Percentiles rank a stretch among this genome's conserved stretches.
Conservation (phyloP, 2,113 vertebrate genomes). For the Platycercus adscitus region DNA sequence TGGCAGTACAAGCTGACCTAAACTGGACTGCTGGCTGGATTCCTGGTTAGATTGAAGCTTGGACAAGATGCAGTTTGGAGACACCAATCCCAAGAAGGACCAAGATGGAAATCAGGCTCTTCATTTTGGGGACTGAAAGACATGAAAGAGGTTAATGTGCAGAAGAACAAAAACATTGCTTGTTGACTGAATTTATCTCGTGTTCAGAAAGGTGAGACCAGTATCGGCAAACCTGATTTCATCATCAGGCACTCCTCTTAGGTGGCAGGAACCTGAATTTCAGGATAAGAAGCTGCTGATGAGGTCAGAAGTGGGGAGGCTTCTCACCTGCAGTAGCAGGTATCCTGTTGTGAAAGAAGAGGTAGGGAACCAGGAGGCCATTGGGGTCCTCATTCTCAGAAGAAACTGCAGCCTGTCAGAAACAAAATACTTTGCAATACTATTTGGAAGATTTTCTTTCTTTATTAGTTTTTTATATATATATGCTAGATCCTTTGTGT, state of each 20-base stretch:
- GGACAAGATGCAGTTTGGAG: background rate
- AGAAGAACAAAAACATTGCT: background rate
- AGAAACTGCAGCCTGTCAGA: background rate
- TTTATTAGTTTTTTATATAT: background rate
- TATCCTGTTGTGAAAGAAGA: background rate
- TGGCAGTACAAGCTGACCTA: background rate
- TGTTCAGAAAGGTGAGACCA: background rate
- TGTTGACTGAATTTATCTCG: background rate
- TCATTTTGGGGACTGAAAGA: background rate
- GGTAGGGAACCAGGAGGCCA: accelerated
- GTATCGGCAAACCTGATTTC: background rate
- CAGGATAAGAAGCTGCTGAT: background rate
- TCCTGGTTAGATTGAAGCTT: background rate
- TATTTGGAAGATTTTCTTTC: background rate
- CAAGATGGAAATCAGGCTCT: background rate
- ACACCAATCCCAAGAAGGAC: background rate
- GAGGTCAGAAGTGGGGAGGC: background rate
- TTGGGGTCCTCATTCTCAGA: background rate
- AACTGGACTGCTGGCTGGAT: background rate
- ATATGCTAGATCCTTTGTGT: background rate
- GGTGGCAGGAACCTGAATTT: constrained; percentile 12
- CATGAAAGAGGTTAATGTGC: accelerated
- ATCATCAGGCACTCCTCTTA: background rate
- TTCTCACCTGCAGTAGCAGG: background rate
- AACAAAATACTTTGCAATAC: background rate